A percentile compares a stretch with the other conserved stretches of the same genome.
Evolutionary conservation across 2,888 invertebrate species (phyloP).

Genomic region (Ypsolopha scabrella): DNA sequence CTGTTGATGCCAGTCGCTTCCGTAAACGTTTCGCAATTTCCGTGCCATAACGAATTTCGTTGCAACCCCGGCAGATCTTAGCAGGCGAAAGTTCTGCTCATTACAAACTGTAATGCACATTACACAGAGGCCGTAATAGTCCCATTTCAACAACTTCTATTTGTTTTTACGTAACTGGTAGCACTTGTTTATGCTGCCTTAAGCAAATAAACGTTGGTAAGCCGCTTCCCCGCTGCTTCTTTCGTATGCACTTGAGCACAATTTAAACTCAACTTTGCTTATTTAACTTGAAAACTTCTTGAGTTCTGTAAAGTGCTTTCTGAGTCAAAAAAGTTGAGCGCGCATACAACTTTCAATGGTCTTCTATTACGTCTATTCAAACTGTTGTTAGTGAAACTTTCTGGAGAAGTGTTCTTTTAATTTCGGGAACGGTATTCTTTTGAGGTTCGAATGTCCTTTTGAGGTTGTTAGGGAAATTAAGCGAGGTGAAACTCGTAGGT

Average conservation of each 20-base stretch:
- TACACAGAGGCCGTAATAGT: constrained; percentile 22
- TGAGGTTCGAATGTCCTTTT: no score
- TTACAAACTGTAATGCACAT: constrained; percentile 34
- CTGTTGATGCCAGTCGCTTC: constrained; percentile 14
- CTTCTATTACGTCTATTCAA: not conserved
- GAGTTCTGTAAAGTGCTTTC: not conserved
- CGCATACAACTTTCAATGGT: not conserved
- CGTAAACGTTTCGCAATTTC: constrained; percentile 32
- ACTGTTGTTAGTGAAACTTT: not conserved
- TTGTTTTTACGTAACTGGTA: not conserved
- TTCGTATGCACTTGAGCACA: not conserved
- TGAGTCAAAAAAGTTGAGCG: not conserved
- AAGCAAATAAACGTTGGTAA: not conserved
- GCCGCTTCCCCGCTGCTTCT: not conserved
- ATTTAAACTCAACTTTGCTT: constrained; percentile 2
- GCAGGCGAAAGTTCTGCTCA: constrained; percentile 24
- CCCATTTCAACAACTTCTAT: constrained; percentile 16
- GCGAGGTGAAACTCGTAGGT: no score
- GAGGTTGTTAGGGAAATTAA: no score
- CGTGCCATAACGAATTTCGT: constrained; percentile 32
- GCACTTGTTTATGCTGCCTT: not conserved
- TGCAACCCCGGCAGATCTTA: constrained; percentile 15
- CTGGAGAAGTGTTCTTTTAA: not conserved
- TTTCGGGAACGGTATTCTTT: not conserved
- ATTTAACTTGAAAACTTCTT: not conserved